A percentile compares a stretch with the other conserved stretches of the same genome.
phyloP scores from a whole-genome alignment of 53 echinoderm and acorn worm genomes.

The Patiria pectinifera region DNA sequence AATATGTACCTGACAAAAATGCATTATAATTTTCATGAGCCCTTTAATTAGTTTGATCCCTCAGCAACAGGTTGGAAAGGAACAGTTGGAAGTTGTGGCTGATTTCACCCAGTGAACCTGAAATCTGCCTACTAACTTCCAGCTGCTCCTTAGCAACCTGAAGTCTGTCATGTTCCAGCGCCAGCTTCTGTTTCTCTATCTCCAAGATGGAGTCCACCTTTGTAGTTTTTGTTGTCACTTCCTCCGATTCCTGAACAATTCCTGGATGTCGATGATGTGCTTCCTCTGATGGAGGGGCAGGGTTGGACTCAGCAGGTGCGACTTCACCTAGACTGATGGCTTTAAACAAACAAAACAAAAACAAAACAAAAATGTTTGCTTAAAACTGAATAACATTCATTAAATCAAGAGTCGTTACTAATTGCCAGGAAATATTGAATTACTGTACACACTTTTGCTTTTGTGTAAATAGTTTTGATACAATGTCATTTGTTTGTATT shows the following conservation, averaged over 20 bases:
- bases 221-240: background rate
- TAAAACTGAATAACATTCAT: background rate
- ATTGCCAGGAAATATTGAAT: background rate
- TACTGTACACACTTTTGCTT: background rate
- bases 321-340: conserved; percentile 12
- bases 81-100: conserved; percentile 37
- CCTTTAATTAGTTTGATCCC: background rate
- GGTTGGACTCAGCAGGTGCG: background rate
- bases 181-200: background rate
- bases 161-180: background rate
- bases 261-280: background rate
- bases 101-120: conserved; percentile 30
- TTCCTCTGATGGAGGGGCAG: background rate
- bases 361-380: no score
- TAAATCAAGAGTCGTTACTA: background rate
- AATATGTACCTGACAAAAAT: background rate
- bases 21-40: background rate
- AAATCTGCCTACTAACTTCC: conserved; percentile 31
- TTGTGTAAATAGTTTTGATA: background rate
- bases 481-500: background rate
- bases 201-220: background rate
- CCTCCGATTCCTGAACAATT: background rate
- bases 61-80: background rate
- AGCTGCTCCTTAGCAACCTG: conserved; percentile 29
- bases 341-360: background rate